A percentile compares a stretch with the other conserved stretches of the same genome.
Conservation (phyloP, 2,113 vertebrate genomes). For the Syngnathus typhle region DNA sequence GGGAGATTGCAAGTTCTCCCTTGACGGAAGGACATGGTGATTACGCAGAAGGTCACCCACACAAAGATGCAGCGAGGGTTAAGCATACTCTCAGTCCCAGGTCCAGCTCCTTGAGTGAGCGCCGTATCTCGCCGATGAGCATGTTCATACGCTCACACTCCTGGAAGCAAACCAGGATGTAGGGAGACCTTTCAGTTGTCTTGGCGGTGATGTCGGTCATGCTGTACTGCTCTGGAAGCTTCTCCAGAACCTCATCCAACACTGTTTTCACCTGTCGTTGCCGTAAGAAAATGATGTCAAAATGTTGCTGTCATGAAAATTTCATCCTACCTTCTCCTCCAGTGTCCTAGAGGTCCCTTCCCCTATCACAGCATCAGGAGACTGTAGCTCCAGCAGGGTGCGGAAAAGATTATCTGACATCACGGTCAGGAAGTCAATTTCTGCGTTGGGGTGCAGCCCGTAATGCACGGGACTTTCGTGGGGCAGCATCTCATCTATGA, state of each 20-base stretch:
- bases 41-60: neutral
- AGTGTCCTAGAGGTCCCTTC: conserved; percentile 70
- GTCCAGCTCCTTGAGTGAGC: conserved; percentile 72
- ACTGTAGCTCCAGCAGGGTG: conserved; percentile 78
- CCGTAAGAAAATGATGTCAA: neutral
- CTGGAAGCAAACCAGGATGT: conserved; percentile 75
- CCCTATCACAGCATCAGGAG: conserved; percentile 65
- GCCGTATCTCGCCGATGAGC: conserved; percentile 63
- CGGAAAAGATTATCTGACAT: conserved; percentile 74
- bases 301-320: neutral
- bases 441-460: conserved; percentile 69
- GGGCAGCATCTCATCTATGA: conserved; percentile 71
- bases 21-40: conserved; percentile 54
- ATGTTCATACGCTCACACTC: conserved; percentile 75
- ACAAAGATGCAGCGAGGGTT: neutral
- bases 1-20: conserved; percentile 93
- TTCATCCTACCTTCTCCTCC: conserved; percentile 72
- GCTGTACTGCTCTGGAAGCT: conserved; percentile 73
- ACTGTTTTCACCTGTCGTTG: conserved; percentile 68
- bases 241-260: conserved; percentile 68
- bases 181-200: conserved; percentile 66
- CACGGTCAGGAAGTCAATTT: conserved; percentile 74
- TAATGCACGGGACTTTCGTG: conserved; percentile 67
- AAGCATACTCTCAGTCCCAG: conserved; percentile 69
- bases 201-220: conserved; percentile 74